These are phyloP conservation scores for Halcyon badia DNA, from an alignment of 2,797 vertebrate species.

Conservation along the genomic window DNA sequence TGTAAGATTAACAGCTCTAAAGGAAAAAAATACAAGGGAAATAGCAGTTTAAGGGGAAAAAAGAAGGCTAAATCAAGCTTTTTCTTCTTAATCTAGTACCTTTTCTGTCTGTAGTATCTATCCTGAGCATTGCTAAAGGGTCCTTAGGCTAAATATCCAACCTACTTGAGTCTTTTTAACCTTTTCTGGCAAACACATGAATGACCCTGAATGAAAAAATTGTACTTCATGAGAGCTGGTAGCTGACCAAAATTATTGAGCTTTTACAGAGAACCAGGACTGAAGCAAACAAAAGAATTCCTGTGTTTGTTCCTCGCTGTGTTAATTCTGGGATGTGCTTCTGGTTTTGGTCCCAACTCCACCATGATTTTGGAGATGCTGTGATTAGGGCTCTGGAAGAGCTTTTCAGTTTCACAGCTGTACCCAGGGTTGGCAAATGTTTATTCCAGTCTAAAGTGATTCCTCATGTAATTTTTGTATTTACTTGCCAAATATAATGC, in stretches of 20 bases:
- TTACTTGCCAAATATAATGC: neutral
- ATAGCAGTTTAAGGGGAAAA: neutral
- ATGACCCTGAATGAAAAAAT: neutral
- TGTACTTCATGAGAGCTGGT: neutral
- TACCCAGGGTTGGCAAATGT: neutral
- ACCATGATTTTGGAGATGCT: neutral
- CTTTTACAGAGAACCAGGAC: neutral
- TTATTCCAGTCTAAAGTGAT: neutral
- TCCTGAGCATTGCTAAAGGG: neutral
- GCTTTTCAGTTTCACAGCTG: slow-evolving; percentile 28
- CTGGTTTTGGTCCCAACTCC: neutral
- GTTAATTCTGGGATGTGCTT: neutral
- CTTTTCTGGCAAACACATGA: neutral
- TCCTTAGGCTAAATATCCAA: neutral
- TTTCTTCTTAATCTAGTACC: neutral
- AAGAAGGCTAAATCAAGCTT: neutral
- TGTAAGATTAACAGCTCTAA: neutral
- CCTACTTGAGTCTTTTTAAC: neutral
- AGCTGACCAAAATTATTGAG: neutral
- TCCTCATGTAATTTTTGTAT: neutral
- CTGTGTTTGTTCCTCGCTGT: neutral
- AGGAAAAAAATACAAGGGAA: neutral
- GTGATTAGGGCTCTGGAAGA: neutral
- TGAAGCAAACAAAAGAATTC: neutral
- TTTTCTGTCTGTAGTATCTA: neutral